A percentile compares a stretch with the other conserved stretches of the same genome.
These are phyloP conservation scores for Pelmatolapia mariae DNA, from an alignment of 2,113 vertebrate species.

Conservation along the genomic window DNA sequence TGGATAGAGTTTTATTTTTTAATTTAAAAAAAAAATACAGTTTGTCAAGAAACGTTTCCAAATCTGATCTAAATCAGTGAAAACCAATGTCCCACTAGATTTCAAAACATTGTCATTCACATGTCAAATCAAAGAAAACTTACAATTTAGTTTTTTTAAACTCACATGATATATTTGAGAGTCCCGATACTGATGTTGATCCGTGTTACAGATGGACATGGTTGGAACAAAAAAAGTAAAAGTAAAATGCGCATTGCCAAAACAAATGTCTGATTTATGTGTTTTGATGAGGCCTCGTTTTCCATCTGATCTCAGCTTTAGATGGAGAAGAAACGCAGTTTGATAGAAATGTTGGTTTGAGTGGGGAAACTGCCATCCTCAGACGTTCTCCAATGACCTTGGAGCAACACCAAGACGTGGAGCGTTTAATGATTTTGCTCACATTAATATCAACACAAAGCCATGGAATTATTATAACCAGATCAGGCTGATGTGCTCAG, in stretches of 20 bases:
- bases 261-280: conserved; percentile 41
- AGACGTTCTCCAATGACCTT: conserved; percentile 20
- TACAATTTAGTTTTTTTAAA: neutral
- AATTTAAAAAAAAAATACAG: neutral
- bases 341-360: conserved; percentile 33
- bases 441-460: conserved; percentile 32
- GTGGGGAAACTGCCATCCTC: conserved; percentile 20
- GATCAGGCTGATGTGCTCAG: conserved; percentile 12
- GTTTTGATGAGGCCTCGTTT: conserved; percentile 33
- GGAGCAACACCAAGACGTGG: conserved; percentile 7
- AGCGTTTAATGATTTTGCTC: conserved; percentile 40
- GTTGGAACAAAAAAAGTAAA: neutral
- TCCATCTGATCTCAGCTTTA: conserved; percentile 28
- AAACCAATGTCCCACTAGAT: neutral
- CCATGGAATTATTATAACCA: conserved; percentile 34
- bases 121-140: neutral
- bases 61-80: neutral
- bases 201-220: neutral
- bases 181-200: neutral
- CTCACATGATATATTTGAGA: neutral
- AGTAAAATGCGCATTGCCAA: neutral
- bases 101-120: neutral
- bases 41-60: neutral
- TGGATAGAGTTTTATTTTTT: neutral
- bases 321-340: neutral